Conservation (phyloP, 2,888 invertebrate species). For the Dasypogon diadema region DNA sequence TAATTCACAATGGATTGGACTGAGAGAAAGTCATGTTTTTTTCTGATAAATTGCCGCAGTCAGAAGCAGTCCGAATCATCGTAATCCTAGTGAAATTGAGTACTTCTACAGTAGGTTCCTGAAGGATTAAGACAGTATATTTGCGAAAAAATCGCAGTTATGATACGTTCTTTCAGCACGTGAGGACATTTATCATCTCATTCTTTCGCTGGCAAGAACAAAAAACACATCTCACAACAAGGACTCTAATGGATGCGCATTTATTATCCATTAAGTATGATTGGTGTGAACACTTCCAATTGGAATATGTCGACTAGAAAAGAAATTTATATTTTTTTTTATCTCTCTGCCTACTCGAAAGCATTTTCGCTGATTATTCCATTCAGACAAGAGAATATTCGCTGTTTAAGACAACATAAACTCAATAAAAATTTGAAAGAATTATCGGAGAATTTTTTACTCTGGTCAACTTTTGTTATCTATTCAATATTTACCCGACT, state of each 20-base stretch:
- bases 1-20: slow-evolving; percentile 12
- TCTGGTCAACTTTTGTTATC: neutral
- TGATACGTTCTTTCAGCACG: slow-evolving; percentile 10
- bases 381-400: slow-evolving; percentile 12
- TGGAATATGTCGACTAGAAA: neutral
- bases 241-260: slow-evolving; percentile 21
- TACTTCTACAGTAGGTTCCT: neutral
- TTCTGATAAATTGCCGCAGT: slow-evolving; percentile 24
- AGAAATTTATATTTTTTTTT: neutral
- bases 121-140: slow-evolving; percentile 16
- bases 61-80: neutral
- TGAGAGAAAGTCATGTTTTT: neutral
- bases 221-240: neutral
- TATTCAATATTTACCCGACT: neutral
- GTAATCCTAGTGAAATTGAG: slow-evolving; percentile 7
- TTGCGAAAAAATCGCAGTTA: slow-evolving; percentile 16
- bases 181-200: slow-evolving; percentile 21
- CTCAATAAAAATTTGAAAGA: slow-evolving; percentile 10
- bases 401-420: slow-evolving; percentile 8
- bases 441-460: neutral
- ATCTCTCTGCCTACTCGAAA: neutral
- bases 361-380: neutral
- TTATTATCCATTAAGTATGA: slow-evolving; percentile 28
- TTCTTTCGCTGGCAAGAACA: neutral
- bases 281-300: neutral